Percentiles rank a stretch among this genome's conserved stretches.
These are phyloP conservation scores for Exephanes ischioxanthus DNA, from an alignment of 2,888 invertebrate genomes.

Conservation along the genomic window DNA sequence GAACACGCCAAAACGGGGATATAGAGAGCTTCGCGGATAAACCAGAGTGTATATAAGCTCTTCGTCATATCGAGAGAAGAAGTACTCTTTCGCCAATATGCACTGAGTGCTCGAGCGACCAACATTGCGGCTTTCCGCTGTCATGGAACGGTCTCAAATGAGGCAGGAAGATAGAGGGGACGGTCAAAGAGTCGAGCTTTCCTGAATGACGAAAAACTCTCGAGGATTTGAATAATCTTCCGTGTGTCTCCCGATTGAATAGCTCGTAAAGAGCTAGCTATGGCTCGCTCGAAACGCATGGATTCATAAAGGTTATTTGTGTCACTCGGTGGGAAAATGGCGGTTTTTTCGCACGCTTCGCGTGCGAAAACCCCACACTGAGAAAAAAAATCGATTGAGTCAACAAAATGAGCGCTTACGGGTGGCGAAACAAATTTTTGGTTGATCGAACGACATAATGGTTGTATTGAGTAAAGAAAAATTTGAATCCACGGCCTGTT, in stretches of 20 bases:
- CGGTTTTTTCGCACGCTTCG: too few species aligned
- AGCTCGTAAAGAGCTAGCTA: not conserved
- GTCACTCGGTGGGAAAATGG: too few species aligned
- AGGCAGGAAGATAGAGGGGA: not conserved
- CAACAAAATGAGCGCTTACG: too few species aligned
- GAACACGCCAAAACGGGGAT: slow-evolving; percentile 12
- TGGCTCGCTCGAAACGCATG: not conserved
- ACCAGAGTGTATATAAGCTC: slow-evolving; percentile 13
- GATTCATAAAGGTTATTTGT: not conserved
- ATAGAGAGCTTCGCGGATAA: not conserved
- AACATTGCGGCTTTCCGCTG: slow-evolving; percentile 25
- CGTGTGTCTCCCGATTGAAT: not conserved
- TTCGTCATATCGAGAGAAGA: slow-evolving; percentile 9
- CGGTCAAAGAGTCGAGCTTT: not conserved
- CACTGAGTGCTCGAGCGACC: not conserved
- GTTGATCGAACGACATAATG: too few species aligned
- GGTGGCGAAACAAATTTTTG: too few species aligned
- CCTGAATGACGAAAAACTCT: not conserved
- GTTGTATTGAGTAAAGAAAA: too few species aligned
- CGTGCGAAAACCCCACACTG: too few species aligned
- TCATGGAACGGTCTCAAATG: not conserved
- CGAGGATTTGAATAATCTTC: not conserved
- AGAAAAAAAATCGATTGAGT: too few species aligned
- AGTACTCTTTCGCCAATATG: slow-evolving; percentile 23
- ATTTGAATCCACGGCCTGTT: too few species aligned